Conservation (phyloP, 30 jellyfish, hydroid and myxozoan genomes). For the Pseudorhiza aurosa region DNA sequence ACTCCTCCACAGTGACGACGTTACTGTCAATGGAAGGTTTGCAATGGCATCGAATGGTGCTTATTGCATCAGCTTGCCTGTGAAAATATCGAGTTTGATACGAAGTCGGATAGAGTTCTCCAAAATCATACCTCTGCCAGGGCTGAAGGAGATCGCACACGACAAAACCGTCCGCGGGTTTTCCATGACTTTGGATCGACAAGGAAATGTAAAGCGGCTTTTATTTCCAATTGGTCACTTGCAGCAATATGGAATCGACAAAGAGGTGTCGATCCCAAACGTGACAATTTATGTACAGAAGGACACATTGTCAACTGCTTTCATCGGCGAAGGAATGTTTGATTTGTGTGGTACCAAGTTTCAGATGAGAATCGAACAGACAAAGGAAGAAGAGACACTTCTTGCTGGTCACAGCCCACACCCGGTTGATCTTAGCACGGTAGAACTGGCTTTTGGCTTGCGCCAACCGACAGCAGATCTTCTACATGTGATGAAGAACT, state of each 20-base stretch:
- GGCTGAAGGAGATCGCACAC: slow-evolving; percentile 13
- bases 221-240: slow-evolving; percentile 44
- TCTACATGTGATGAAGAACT: slow-evolving; percentile 17
- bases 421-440: slow-evolving; percentile 66
- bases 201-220: slow-evolving; percentile 20
- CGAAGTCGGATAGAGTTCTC: slow-evolving; percentile 5
- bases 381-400: slow-evolving; percentile 53
- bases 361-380: slow-evolving; percentile 59
- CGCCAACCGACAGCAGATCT: slow-evolving; percentile 60
- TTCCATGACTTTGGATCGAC: slow-evolving; percentile 37
- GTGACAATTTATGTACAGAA: slow-evolving; percentile 46
- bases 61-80: slow-evolving; percentile 45
- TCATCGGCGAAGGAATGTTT: slow-evolving; percentile 74
- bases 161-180: slow-evolving; percentile 37
- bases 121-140: slow-evolving; percentile 41
- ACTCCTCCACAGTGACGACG: neutral
- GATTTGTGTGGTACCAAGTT: slow-evolving; percentile 66
- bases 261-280: slow-evolving; percentile 42
- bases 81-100: slow-evolving; percentile 22
- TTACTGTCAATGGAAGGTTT: slow-evolving; percentile 14
- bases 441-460: slow-evolving; percentile 72
- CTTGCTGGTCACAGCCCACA: slow-evolving; percentile 63
- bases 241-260: slow-evolving; percentile 37
- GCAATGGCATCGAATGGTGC: slow-evolving; percentile 4
- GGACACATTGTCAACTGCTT: slow-evolving; percentile 4